Percentiles rank a stretch among this genome's conserved stretches.
Evolutionary conservation across 2,113 vertebrate species (phyloP).

Genomic region (Rhodinocichla rosea): DNA sequence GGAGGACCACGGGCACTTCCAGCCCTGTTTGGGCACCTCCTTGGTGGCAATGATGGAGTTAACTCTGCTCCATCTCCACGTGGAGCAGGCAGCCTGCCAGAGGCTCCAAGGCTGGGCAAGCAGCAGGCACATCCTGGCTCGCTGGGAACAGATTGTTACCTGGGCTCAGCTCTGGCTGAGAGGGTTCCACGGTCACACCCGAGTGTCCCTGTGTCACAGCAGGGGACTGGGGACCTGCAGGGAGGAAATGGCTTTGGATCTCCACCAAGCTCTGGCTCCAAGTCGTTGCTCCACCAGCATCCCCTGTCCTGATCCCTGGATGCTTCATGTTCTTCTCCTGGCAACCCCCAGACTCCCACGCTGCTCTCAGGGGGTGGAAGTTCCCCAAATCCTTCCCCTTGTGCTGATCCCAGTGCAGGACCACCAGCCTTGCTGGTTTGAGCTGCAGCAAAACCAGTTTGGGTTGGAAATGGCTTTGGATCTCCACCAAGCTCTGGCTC

Average conservation of each 20-base stretch:
- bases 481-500: background rate
- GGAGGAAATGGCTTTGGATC: background rate
- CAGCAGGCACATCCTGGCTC: constrained; percentile 33
- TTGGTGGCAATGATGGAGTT: background rate
- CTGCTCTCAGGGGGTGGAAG: too few species aligned
- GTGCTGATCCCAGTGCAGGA: too few species aligned
- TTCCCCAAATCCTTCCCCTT: too few species aligned
- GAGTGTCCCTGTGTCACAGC: background rate
- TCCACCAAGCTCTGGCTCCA: background rate
- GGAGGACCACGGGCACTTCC: background rate
- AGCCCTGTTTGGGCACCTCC: background rate
- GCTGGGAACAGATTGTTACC: constrained; percentile 28
- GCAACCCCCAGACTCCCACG: too few species aligned
- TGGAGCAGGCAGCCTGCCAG: constrained; percentile 19
- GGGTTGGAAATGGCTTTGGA: background rate
- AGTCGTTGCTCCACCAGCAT: background rate
- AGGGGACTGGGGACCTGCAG: background rate
- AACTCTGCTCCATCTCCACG: background rate
- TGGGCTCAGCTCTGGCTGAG: background rate
- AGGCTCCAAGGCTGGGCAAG: constrained; percentile 4
- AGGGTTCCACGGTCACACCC: background rate
- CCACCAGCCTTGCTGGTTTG: too few species aligned
- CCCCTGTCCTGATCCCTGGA: background rate
- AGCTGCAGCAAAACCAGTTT: too few species aligned
- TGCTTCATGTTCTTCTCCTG: too few species aligned